A percentile compares a stretch with the other conserved stretches of the same genome.
Conservation (phyloP, 1,140 invertebrate species). For the Pristionchus pacificus region DNA sequence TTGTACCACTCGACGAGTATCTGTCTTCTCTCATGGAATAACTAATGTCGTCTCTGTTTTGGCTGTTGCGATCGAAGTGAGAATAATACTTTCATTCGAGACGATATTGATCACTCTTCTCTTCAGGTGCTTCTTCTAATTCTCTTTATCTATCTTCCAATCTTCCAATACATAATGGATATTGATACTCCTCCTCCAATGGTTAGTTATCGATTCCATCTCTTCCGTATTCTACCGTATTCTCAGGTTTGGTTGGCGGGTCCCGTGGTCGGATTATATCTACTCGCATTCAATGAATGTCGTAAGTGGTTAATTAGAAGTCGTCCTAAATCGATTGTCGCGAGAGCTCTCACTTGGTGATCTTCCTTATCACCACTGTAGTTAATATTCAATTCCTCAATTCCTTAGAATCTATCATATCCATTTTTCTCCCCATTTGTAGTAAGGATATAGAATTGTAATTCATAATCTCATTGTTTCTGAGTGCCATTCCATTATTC, state of each 20-base stretch:
- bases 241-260: constrained; percentile 30
- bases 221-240: no score
- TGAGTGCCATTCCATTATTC: no score
- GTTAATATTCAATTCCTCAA: no score
- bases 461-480: no score
- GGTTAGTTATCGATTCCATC: no score
- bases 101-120: neutral
- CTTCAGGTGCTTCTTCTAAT: constrained; percentile 47
- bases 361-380: no score
- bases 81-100: neutral
- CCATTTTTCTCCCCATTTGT: no score
- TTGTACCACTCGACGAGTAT: constrained; percentile 54
- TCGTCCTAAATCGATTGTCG: constrained; percentile 45
- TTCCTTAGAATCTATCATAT: no score
- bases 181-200: constrained; percentile 43
- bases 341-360: constrained; percentile 47
- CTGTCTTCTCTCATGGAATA: constrained; percentile 54
- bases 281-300: constrained; percentile 40
- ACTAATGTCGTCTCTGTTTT: constrained; percentile 52
- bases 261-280: constrained; percentile 33
- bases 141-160: constrained; percentile 52
- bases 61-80: constrained; percentile 52
- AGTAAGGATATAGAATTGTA: no score
- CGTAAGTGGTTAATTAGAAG: constrained; percentile 42
- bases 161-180: constrained; percentile 56